A percentile compares a stretch with the other conserved stretches of the same genome.
These are phyloP conservation scores for Propithecus deckenii DNA, from an alignment of 2,797 vertebrate genomes.

Conservation along the genomic window DNA sequence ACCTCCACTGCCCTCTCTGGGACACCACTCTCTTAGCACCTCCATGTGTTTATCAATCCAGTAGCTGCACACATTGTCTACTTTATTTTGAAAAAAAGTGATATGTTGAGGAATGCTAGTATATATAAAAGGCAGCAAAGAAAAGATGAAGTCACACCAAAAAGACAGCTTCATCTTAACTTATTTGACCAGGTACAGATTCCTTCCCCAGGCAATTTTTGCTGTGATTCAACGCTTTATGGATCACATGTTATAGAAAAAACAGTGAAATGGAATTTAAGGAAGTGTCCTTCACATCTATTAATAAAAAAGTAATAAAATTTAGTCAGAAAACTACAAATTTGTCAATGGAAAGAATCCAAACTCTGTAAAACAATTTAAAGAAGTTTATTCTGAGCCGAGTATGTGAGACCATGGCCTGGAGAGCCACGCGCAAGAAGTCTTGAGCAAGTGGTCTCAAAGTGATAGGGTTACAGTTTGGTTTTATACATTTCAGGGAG, in stretches of 20 bases:
- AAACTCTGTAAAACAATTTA: too few species aligned
- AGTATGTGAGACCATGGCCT: too few species aligned
- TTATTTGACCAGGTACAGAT: neutral
- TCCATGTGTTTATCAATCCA: neutral
- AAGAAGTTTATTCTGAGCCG: too few species aligned
- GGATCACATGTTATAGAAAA: neutral
- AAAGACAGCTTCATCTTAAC: neutral
- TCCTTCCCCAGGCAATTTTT: neutral
- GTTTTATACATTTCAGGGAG: too few species aligned
- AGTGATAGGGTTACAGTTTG: too few species aligned
- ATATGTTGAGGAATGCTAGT: neutral
- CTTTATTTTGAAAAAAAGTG: neutral
- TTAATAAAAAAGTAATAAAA: conserved; percentile 39
- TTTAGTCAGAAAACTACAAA: neutral
- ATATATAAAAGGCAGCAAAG: neutral
- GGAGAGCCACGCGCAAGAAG: too few species aligned
- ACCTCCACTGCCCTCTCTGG: neutral
- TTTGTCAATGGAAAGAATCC: too few species aligned
- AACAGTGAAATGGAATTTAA: neutral
- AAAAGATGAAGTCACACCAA: neutral
- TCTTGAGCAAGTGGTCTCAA: too few species aligned
- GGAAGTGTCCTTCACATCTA: neutral
- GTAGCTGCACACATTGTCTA: too few species aligned
- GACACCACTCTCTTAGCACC: neutral
- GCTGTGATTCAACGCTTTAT: neutral